phyloP scores from a whole-genome alignment of 2,113 vertebrate genomes.

The Eublepharis macularius region DNA sequence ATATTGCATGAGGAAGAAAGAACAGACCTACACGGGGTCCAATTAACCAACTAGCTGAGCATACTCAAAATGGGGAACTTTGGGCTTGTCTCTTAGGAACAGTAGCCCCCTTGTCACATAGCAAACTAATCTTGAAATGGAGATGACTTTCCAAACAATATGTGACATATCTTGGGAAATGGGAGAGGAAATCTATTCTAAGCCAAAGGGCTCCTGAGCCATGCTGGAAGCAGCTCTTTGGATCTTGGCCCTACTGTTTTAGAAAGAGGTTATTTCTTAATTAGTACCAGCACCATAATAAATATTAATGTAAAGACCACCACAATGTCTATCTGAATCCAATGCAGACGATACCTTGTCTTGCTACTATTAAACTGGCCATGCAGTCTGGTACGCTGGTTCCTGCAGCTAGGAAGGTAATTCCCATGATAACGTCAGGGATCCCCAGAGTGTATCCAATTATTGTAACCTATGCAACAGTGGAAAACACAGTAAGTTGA shows the following conservation, averaged over 20 bases:
- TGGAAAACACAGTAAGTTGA: constrained; percentile 3
- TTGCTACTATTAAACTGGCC: constrained; percentile 96
- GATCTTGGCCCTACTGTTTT: background rate
- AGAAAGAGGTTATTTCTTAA: background rate
- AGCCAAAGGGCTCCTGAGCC: background rate
- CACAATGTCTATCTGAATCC: background rate
- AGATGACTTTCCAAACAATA: background rate
- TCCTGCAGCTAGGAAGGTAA: constrained; percentile 97
- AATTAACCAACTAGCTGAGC: background rate
- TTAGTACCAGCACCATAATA: background rate
- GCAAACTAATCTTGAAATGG: background rate
- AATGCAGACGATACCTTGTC: constrained; percentile 85
- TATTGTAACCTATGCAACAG: constrained; percentile 86
- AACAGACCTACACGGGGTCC: background rate
- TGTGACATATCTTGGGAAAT: background rate
- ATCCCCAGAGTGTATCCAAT: constrained; percentile 97
- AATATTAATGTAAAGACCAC: constrained; percentile 5
- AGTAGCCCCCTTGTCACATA: background rate
- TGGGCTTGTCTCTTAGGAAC: background rate
- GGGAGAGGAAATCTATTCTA: background rate
- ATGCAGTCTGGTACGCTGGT: constrained; percentile 98
- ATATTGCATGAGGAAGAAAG: background rate
- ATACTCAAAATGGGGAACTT: background rate
- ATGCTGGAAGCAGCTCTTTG: background rate
- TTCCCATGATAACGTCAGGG: constrained; percentile 98